Conservation (phyloP, 2,797 vertebrate species). For the Alfaro cultratus region DNA sequence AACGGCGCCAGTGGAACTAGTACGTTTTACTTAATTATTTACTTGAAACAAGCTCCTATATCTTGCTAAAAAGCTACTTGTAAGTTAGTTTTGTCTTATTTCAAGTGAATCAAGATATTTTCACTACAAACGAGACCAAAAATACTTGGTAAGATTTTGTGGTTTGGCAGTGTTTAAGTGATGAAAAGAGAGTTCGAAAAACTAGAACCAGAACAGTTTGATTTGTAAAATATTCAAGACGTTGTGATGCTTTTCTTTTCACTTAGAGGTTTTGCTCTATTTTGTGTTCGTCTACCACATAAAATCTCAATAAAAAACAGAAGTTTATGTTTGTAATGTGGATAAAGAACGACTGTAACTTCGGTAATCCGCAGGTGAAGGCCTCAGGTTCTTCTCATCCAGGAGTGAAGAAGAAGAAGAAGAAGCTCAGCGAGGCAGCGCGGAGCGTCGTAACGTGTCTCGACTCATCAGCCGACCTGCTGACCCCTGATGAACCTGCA, state of each 20-base stretch:
- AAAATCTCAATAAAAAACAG: too few relatives aligned
- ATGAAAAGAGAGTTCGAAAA: not conserved
- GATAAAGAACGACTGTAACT: not conserved
- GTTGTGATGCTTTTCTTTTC: not conserved
- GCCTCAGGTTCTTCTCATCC: slow-evolving; percentile 25
- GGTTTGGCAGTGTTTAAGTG: not conserved
- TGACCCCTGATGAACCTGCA: slow-evolving; percentile 51
- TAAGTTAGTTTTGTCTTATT: too few relatives aligned
- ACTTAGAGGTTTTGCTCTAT: not conserved
- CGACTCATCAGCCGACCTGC: slow-evolving; percentile 75
- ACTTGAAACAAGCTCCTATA: too few relatives aligned
- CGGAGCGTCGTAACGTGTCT: slow-evolving; percentile 78
- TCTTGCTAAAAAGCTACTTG: too few relatives aligned
- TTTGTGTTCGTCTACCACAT: not conserved
- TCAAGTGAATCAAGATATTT: too few relatives aligned
- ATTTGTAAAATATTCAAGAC: not conserved
- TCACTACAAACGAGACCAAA: too few relatives aligned
- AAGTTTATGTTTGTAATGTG: not conserved
- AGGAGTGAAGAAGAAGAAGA: slow-evolving; percentile 73
- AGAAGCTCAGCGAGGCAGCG: slow-evolving; percentile 77
- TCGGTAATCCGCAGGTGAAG: slow-evolving; percentile 39
- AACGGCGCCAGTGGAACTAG: too few relatives aligned
- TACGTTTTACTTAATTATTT: too few relatives aligned
- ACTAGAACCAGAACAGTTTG: not conserved
- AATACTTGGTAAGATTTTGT: too few relatives aligned